Conservation (phyloP, 2,797 vertebrate species). For the Oreochromis mossambicus region DNA sequence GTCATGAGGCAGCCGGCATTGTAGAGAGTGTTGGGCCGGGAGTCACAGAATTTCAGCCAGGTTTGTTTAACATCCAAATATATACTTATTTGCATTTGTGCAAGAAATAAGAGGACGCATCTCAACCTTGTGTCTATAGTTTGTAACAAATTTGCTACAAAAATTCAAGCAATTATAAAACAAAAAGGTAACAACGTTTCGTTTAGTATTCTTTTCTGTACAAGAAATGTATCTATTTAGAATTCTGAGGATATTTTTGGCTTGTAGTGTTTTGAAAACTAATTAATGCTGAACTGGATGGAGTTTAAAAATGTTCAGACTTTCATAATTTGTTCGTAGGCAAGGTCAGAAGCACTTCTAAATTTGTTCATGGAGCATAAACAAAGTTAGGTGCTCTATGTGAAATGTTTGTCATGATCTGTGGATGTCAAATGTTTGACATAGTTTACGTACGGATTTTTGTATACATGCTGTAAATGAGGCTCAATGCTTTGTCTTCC, state of each 20-base stretch:
- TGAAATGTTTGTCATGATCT: neutral
- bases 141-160: neutral
- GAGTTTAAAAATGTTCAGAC: neutral
- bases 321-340: neutral
- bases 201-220: neutral
- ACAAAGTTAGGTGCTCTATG: neutral
- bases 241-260: neutral
- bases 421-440: neutral
- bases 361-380: neutral
- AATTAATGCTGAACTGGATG: neutral
- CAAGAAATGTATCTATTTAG: neutral
- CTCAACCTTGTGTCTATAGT: neutral
- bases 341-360: neutral
- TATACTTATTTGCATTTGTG: neutral
- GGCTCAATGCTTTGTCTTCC: neutral
- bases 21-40: constrained; percentile 76
- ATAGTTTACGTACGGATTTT: neutral
- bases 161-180: neutral
- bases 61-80: constrained; percentile 29
- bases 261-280: neutral
- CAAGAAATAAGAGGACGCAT: neutral
- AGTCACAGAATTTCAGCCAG: constrained; percentile 73
- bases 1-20: constrained; percentile 75
- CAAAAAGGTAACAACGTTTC: neutral
- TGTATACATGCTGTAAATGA: neutral